These are phyloP conservation scores for Limonius californicus DNA, from an alignment of 1,140 invertebrate species.

Conservation along the genomic window DNA sequence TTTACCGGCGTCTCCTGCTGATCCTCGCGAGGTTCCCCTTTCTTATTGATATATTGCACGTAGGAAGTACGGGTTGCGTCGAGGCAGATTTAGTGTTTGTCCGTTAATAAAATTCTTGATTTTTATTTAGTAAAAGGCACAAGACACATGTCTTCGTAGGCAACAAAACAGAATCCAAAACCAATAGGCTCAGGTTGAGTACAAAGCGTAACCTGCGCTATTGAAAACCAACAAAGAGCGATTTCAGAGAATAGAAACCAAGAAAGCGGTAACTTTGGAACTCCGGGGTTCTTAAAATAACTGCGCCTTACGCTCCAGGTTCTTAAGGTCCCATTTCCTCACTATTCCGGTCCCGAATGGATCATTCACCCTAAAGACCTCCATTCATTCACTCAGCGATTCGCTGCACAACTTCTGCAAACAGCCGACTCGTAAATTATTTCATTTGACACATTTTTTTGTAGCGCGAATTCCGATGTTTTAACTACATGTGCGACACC, in stretches of 20 bases:
- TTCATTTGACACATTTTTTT: constrained; percentile 12
- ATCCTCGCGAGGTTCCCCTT: neutral
- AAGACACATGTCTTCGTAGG: neutral
- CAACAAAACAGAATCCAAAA: constrained; percentile 10
- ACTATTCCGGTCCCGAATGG: neutral
- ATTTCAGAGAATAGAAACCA: constrained; percentile 12
- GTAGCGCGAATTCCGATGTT: constrained; percentile 3
- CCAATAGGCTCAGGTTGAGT: constrained; percentile 8
- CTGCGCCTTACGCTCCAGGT: neutral
- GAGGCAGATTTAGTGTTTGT: neutral
- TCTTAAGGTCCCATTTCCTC: neutral
- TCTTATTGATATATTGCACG: neutral
- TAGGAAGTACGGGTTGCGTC: neutral
- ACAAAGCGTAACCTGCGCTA: constrained; percentile 10
- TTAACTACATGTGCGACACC: neutral
- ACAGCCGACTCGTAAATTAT: constrained; percentile 14
- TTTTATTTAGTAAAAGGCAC: constrained; percentile 1
- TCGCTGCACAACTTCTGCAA: constrained; percentile 4
- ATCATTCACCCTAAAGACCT: constrained; percentile 13
- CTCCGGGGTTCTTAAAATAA: constrained; percentile 1
- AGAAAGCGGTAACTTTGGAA: constrained; percentile 14
- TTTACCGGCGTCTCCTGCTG: neutral
- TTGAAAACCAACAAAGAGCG: constrained; percentile 8
- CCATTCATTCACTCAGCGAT: constrained; percentile 9
- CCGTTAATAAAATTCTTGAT: constrained; percentile 9